A percentile compares a stretch with the other conserved stretches of the same genome.
phyloP scores from a whole-genome alignment of 2,797 vertebrate species.

The Etheostoma perlongum region DNA sequence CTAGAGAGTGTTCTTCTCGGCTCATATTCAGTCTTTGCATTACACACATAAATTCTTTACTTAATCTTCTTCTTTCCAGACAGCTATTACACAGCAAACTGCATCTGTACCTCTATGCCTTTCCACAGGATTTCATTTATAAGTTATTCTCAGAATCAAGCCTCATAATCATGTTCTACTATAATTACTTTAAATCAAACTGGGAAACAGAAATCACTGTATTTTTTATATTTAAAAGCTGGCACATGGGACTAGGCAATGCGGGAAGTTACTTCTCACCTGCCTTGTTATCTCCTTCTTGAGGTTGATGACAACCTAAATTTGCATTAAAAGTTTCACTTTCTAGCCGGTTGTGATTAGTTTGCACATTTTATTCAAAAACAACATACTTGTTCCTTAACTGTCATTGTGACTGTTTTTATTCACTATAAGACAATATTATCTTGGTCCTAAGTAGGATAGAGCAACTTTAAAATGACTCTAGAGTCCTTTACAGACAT shows the following conservation, averaged over 20 bases:
- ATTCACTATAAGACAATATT: not conserved
- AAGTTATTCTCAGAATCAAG: constrained; percentile 9
- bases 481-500: not conserved
- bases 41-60: not conserved
- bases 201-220: not conserved
- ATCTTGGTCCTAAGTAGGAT: not conserved
- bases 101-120: not conserved
- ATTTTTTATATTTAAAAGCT: not conserved
- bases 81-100: not conserved
- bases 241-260: not conserved
- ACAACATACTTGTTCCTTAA: not conserved
- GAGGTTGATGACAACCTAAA: not conserved
- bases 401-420: not conserved
- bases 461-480: not conserved
- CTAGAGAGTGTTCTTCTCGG: not conserved
- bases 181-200: not conserved
- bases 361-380: not conserved
- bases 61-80: not conserved
- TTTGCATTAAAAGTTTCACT: not conserved
- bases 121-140: not conserved
- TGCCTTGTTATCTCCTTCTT: not conserved
- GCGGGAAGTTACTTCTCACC: not conserved
- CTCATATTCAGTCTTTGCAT: constrained; percentile 4
- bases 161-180: not conserved
- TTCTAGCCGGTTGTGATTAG: not conserved